Evolutionary conservation across 1,140 invertebrate genomes (phyloP).

Genomic region (Zaprionus kolodkinae): DNA sequence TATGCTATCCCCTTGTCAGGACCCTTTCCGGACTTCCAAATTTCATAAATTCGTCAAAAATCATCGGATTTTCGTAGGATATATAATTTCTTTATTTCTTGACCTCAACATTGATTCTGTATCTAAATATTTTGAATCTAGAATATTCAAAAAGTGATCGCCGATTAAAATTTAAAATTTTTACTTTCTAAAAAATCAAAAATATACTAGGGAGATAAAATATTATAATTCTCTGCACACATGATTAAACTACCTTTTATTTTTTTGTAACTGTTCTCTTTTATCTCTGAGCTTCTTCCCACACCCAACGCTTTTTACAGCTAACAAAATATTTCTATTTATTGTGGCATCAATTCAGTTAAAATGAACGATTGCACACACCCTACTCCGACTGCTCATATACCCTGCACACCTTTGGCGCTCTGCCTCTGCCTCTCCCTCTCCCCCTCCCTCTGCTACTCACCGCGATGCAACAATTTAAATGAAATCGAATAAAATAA

Average conservation of each 20-base stretch:
- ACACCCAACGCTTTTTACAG: not conserved
- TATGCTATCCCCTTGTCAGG: too few species aligned
- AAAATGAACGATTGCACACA: not conserved
- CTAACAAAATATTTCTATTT: constrained; percentile 3
- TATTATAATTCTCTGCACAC: not conserved
- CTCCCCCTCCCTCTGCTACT: not conserved
- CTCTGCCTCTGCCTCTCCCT: not conserved
- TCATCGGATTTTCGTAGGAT: too few species aligned
- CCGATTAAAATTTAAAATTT: too few species aligned
- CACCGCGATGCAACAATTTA: not conserved
- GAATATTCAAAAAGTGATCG: too few species aligned
- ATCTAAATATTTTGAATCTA: too few species aligned
- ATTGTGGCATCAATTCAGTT: not conserved
- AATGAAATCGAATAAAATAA: constrained; percentile 14
- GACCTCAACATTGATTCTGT: too few species aligned
- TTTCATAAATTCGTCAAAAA: too few species aligned
- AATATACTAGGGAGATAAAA: too few species aligned
- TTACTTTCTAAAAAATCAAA: too few species aligned
- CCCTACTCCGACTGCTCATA: not conserved
- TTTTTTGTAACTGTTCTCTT: not conserved
- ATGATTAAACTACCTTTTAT: not conserved
- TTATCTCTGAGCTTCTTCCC: not conserved
- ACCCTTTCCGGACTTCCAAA: too few species aligned
- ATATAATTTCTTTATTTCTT: too few species aligned
- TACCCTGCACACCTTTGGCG: not conserved